Percentiles rank a stretch among this genome's conserved stretches.
Conservation (phyloP, 1,140 invertebrate species). For the Cotesia typhae region DNA sequence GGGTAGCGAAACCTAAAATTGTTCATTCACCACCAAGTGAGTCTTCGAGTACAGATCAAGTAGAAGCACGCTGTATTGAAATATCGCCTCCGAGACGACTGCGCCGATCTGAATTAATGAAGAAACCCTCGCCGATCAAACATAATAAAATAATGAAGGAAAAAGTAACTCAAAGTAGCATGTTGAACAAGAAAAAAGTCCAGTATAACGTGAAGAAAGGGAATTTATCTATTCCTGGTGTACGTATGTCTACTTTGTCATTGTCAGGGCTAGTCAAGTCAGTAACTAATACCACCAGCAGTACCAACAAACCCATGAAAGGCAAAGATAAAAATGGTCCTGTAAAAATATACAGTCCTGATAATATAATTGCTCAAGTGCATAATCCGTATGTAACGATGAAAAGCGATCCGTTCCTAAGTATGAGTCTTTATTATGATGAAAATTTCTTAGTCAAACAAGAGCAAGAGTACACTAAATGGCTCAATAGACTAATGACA, state of each 20-base stretch:
- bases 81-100: slow-evolving; percentile 51
- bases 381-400: slow-evolving; percentile 70
- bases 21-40: background rate
- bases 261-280: slow-evolving; percentile 40
- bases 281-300: slow-evolving; percentile 7
- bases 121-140: slow-evolving; percentile 34
- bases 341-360: slow-evolving; percentile 48
- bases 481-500: slow-evolving; percentile 87
- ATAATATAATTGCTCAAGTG: slow-evolving; percentile 51
- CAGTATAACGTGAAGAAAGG: slow-evolving; percentile 40
- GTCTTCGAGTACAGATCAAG: slow-evolving; percentile 17
- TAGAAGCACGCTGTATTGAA: slow-evolving; percentile 44
- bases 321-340: slow-evolving; percentile 37
- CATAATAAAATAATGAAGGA: slow-evolving; percentile 50
- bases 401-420: slow-evolving; percentile 71
- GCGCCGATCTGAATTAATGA: slow-evolving; percentile 18
- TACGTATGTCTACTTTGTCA: slow-evolving; percentile 51
- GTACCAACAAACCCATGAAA: slow-evolving; percentile 25
- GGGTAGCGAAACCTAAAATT: background rate
- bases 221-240: slow-evolving; percentile 45
- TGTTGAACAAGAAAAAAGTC: slow-evolving; percentile 43
- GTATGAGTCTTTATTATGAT: slow-evolving; percentile 76
- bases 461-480: slow-evolving; percentile 83
- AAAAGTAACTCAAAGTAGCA: slow-evolving; percentile 31
- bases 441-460: slow-evolving; percentile 82